A percentile compares a stretch with the other conserved stretches of the same genome.
These are phyloP conservation scores for Vidua macroura DNA, from an alignment of 2,113 vertebrate genomes.

Conservation along the genomic window DNA sequence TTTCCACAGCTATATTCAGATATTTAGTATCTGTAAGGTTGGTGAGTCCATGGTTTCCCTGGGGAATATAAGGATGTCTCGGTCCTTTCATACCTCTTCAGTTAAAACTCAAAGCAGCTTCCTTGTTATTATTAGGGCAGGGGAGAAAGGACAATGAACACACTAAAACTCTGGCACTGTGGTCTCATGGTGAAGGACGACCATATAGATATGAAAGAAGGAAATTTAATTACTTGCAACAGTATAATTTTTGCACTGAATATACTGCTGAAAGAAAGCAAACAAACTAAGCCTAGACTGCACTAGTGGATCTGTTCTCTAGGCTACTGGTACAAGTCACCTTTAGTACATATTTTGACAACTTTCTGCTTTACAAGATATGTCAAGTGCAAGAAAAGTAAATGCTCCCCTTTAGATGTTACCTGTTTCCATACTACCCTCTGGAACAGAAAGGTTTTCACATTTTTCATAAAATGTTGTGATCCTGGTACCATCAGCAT, in stretches of 20 bases:
- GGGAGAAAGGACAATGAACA: not conserved
- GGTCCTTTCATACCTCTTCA: not conserved
- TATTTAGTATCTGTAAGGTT: not conserved
- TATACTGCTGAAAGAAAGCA: not conserved
- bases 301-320: not conserved
- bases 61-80: not conserved
- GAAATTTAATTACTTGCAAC: not conserved
- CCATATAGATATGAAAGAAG: not conserved
- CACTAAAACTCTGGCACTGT: not conserved
- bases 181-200: not conserved
- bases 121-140: not conserved
- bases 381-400: not conserved
- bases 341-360: not conserved
- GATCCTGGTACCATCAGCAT: conserved; percentile 91
- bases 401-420: not conserved
- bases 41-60: not conserved
- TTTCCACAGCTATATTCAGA: not conserved
- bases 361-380: not conserved
- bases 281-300: not conserved
- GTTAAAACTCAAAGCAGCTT: not conserved
- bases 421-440: conserved; percentile 47
- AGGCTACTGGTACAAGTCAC: not conserved
- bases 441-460: not conserved
- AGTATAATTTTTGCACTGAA: not conserved
- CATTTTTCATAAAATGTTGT: conserved; percentile 78